These are phyloP conservation scores for Muscina levida DNA, from an alignment of 2,888 invertebrate genomes.

Conservation along the genomic window DNA sequence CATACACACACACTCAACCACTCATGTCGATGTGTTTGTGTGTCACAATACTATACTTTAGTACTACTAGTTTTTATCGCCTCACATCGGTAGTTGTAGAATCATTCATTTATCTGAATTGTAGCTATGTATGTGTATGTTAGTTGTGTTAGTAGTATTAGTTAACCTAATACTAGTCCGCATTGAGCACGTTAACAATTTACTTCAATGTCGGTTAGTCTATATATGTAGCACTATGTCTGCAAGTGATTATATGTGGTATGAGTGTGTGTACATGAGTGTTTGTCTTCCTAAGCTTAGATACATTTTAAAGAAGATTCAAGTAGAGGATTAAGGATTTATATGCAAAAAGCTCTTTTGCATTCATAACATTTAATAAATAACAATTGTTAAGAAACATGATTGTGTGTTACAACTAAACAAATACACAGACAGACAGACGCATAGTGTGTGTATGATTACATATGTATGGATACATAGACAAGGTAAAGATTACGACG, in stretches of 20 bases:
- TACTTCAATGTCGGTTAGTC: no score
- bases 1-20: neutral
- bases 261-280: neutral
- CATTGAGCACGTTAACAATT: neutral
- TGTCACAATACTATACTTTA: no score
- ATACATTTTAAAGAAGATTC: slow-evolving; percentile 62
- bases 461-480: no score
- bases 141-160: slow-evolving; percentile 31
- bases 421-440: neutral
- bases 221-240: neutral
- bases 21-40: no score
- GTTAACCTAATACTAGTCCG: neutral
- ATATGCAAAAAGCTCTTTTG: slow-evolving; percentile 62
- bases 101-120: neutral
- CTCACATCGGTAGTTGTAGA: no score
- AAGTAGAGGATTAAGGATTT: slow-evolving; percentile 63
- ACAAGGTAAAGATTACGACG: no score
- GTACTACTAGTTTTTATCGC: no score
- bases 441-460: no score
- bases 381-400: slow-evolving; percentile 53
- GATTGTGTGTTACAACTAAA: neutral
- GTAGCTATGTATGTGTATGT: slow-evolving; percentile 6
- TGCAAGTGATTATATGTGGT: neutral
- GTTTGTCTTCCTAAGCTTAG: slow-evolving; percentile 33
- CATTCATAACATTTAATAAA: slow-evolving; percentile 65